Evolutionary conservation across 2,797 vertebrate species (phyloP).

Genomic region (Lophotriccus pileatus): DNA sequence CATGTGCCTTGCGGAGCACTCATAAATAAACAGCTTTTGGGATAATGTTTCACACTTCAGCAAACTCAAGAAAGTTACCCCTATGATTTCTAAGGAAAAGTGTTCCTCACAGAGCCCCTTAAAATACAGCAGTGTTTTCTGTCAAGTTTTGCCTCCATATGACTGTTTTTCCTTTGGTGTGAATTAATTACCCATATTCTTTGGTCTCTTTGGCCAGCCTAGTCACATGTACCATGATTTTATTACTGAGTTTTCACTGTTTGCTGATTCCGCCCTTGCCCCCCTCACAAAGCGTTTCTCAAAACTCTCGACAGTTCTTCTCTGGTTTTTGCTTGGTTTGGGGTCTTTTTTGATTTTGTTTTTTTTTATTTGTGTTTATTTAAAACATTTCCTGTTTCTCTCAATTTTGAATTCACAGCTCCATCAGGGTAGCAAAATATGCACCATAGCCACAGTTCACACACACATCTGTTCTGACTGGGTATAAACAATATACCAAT

Average conservation of each 20-base stretch:
- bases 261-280: neutral
- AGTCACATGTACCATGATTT: neutral
- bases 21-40: constrained; percentile 59
- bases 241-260: neutral
- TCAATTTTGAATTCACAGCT: neutral
- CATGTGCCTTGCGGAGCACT: neutral
- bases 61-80: neutral
- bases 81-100: neutral
- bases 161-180: neutral
- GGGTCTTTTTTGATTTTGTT: neutral
- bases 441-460: neutral
- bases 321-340: neutral
- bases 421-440: neutral
- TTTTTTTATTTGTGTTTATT: neutral
- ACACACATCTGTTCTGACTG: neutral
- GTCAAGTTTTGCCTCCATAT: neutral
- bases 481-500: neutral
- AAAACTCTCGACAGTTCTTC: neutral
- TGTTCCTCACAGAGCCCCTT: neutral
- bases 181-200: constrained; percentile 4
- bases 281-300: neutral
- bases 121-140: constrained; percentile 11
- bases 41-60: constrained; percentile 53
- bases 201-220: accelerated
- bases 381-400: constrained; percentile 8